Base-by-base conservation (phyloP, 1,140 invertebrate genomes). In the Drosophila seguyi region DNA sequence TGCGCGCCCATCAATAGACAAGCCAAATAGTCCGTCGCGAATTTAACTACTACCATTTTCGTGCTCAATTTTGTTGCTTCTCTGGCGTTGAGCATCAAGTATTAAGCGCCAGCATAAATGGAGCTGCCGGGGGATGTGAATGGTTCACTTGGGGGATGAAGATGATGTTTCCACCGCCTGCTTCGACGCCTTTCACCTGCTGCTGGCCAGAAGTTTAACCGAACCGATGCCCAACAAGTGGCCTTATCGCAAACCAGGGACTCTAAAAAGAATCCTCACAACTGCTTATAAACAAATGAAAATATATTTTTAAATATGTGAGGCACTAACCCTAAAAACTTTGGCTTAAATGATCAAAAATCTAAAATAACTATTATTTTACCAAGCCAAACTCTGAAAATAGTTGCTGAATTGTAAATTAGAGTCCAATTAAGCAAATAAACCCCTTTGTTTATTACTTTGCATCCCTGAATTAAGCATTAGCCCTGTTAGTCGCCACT, bases 1-100 rank as follows among this genome's bases (percentile, higher is more conserved):
- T 88, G 84, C 84, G 84, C 73, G 77, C 66, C 80, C 84, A 88
- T 88, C 84, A 88, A 88, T 88, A 87, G 84, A 83, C 80, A 83
- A 87, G 79, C 84, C 84, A 88, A 87, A 87, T 87, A 87, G 83
- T 82, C 83, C 83, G 74, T 62, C 73, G 71, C 84, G 81, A 87
- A 87, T 87, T 87, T 87, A 87, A 87, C 83, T 87, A 83, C 83
- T 45, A 72, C 61, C 71, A 73, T 82, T 86, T 86, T 79, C 80
- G 50, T 69, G 62, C 61, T 78, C 75, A 59, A 63, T 82, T 76
- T 57, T 78, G 72, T 65, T 65, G 77, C 73, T 61, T 61, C 56
- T 79, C 29, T 57, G 39, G 75, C 34, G 50, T 29, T 52, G 48
- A 34, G 55, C 69, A 58, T 76, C 66, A 69, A 50, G 63, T 52